phyloP scores from a whole-genome alignment of 1,140 invertebrate genomes.

The Periplaneta americana region DNA sequence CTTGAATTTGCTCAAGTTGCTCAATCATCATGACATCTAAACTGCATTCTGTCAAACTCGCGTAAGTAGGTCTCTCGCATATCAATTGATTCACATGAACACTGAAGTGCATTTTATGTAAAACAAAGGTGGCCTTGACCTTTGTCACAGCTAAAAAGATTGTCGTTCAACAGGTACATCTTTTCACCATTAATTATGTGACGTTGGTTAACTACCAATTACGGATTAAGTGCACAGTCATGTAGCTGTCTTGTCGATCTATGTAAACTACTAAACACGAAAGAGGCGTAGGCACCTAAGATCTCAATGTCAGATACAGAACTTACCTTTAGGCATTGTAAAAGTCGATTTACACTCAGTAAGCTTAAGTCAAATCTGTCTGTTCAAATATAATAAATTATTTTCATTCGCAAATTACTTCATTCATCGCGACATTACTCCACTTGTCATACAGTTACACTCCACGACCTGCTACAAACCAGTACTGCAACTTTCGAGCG shows the following conservation, averaged over 20 bases:
- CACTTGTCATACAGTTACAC: background rate
- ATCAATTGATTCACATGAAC: background rate
- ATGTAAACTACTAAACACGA: background rate
- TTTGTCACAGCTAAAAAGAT: background rate
- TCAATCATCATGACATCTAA: background rate
- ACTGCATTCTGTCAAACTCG: background rate
- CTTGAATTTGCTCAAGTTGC: background rate
- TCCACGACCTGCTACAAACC: background rate
- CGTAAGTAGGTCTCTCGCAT: background rate
- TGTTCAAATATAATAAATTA: background rate
- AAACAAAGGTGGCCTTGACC: background rate
- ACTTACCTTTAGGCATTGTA: background rate
- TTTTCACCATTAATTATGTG: background rate
- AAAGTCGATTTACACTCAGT: background rate
- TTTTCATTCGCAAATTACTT: background rate
- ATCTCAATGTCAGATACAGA: background rate
- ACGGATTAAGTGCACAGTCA: background rate
- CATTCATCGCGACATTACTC: background rate
- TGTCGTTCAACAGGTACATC: background rate
- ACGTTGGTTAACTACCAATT: background rate
- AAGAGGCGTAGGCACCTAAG: background rate
- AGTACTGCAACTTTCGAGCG: background rate
- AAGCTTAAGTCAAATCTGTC: background rate
- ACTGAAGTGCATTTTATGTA: background rate
- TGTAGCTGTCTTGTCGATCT: background rate